Evolutionary conservation across 2,888 invertebrate genomes (phyloP), one percentile per base, ranked within the genome.

Genomic region (Nasonia oneida): DNA sequence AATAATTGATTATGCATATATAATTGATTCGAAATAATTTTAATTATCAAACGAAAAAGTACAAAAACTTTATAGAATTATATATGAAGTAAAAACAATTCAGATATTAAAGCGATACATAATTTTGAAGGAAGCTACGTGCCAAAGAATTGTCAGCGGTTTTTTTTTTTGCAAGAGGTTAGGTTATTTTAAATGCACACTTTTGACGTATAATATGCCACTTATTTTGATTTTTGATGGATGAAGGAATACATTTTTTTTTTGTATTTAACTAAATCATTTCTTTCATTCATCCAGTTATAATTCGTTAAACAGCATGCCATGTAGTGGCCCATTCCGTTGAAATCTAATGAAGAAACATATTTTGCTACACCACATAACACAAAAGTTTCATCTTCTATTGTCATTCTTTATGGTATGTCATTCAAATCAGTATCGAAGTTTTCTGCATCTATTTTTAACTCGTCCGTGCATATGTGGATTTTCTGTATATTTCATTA

Each of bases 261-360:
- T 61, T n/a, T n/a, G n/a, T 61, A 61, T n/a, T 61, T 61, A 5
- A 61, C 57, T n/a, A n/a, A n/a, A n/a, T 61, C 57, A n/a, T 61
- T 61, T 61, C 57, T n/a, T 61, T 61, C n/a, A n/a, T n/a, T n/a
- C n/a, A 61, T 1, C 57, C 57, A 61, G n/a, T 61, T 61, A 61
- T 61, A 61, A 61, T 61, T 61, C 1, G 57, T 18, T 8, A 61
- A 61, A n/a, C 57, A n/a, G 1, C 23, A 61, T 61, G n/a, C 57
- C 23, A 61, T 3, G n/a, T 61, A 61, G 5, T 61, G 57, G 4
- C 57, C 57, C n/a, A 61, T 61, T 61, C 57, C 57, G 6, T n/a
- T 18, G 5, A 3, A 61, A n/a, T 61, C 57, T 61, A 61, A 61
- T 18, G 57, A 23, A 18, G 57, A 8, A 61, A 61, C 15, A 61